A percentile compares a stretch with the other conserved stretches of the same genome.
Conservation (phyloP, 2,888 invertebrate genomes). For the Tridacna crocea region DNA sequence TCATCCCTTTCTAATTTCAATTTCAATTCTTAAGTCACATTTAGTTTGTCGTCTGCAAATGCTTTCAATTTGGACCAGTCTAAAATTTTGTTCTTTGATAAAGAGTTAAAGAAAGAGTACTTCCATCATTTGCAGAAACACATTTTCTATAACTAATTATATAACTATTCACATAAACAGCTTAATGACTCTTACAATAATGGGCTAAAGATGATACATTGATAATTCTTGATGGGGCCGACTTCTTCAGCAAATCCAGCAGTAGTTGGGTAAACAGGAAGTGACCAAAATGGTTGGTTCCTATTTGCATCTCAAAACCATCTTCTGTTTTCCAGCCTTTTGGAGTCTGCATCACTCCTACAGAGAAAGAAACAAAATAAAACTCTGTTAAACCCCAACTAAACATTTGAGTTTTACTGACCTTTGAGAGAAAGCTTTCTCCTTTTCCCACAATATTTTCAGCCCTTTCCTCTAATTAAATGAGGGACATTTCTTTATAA, state of each 20-base stretch:
- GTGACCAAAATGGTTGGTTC: conserved; percentile 77
- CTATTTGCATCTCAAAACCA: conserved; percentile 76
- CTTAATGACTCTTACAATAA: conserved; percentile 22
- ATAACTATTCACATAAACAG: neutral
- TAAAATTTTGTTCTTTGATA: too few species aligned
- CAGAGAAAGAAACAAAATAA: neutral
- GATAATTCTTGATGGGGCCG: conserved; percentile 69
- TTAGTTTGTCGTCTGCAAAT: too few species aligned
- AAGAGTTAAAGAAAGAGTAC: too few species aligned
- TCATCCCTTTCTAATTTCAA: too few species aligned
- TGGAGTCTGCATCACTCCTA: conserved; percentile 68
- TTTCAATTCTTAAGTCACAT: too few species aligned
- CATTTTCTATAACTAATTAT: too few species aligned
- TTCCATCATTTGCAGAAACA: neutral
- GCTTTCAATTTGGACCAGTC: too few species aligned
- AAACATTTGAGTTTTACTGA: neutral
- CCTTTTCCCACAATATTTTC: neutral
- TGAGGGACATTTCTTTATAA: too few species aligned
- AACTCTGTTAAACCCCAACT: neutral
- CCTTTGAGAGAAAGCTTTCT: too few species aligned
- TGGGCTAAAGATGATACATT: conserved; percentile 73
- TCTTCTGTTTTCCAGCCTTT: conserved; percentile 66
- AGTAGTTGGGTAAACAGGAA: conserved; percentile 76
- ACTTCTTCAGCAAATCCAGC: conserved; percentile 67
- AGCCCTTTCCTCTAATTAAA: too few species aligned